These are phyloP conservation scores for Biston stratarius DNA, from an alignment of 2,888 invertebrate genomes.

Conservation along the genomic window DNA sequence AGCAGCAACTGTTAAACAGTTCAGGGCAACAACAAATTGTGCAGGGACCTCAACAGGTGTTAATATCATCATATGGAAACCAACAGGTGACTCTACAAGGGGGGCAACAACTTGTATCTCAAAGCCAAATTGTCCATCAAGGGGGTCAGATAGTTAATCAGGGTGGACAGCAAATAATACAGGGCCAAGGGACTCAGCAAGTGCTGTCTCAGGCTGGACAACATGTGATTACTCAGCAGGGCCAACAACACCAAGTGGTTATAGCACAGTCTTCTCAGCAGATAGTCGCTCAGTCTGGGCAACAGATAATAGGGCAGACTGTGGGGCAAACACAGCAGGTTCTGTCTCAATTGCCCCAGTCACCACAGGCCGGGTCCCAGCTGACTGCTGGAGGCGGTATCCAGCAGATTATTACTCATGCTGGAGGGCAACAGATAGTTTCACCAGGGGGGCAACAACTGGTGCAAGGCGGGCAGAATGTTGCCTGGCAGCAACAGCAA, in stretches of 20 bases:
- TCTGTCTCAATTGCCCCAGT: constrained; percentile 77
- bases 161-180: constrained; percentile 76
- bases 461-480: constrained; percentile 79
- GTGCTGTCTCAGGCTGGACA: constrained; percentile 81
- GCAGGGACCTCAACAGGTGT: constrained; percentile 83
- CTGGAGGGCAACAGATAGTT: constrained; percentile 80
- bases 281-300: constrained; percentile 77
- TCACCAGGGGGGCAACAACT: constrained; percentile 79
- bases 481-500: constrained; percentile 83
- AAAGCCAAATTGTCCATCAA: constrained; percentile 81
- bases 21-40: constrained; percentile 83
- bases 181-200: constrained; percentile 74
- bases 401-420: constrained; percentile 83
- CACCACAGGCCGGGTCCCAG: constrained; percentile 72
- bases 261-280: constrained; percentile 82
- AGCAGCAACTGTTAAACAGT: constrained; percentile 87
- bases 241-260: constrained; percentile 81
- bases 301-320: constrained; percentile 77
- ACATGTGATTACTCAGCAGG: constrained; percentile 81
- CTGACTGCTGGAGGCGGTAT: constrained; percentile 72
- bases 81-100: constrained; percentile 82
- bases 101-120: constrained; percentile 80
- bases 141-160: constrained; percentile 80
- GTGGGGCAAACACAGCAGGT: constrained; percentile 78
- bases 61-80: constrained; percentile 71